Conservation (phyloP, 2,797 vertebrate genomes). For the Cuculus canorus region DNA sequence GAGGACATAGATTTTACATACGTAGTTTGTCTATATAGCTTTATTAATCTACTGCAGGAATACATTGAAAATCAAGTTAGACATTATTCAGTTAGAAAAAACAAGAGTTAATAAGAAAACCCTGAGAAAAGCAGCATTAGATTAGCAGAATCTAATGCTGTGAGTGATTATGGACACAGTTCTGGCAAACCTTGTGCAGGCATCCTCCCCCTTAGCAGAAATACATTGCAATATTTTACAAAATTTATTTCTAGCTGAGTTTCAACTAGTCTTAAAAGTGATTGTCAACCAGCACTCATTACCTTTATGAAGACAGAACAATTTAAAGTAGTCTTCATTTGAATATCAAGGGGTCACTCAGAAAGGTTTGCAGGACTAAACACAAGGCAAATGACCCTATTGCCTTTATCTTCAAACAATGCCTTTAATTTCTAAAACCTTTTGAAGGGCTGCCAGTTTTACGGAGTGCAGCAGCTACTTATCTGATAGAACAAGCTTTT, state of each 20-base stretch:
- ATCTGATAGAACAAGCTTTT: slow-evolving; percentile 50
- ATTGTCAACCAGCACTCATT: slow-evolving; percentile 25
- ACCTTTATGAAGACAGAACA: slow-evolving; percentile 31
- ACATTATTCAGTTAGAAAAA: slow-evolving; percentile 1
- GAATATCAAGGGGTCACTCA: slow-evolving; percentile 65
- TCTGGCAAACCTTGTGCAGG: background rate
- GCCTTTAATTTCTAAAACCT: slow-evolving; percentile 58
- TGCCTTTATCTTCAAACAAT: slow-evolving; percentile 71
- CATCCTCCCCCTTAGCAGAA: background rate
- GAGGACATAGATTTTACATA: slow-evolving; percentile 34
- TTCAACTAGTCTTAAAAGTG: background rate
- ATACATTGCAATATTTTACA: background rate
- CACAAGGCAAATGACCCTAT: slow-evolving; percentile 43
- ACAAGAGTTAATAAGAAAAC: background rate
- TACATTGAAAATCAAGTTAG: background rate
- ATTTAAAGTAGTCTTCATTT: slow-evolving; percentile 47
- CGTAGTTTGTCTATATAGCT: background rate
- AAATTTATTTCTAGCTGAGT: background rate
- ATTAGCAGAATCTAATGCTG: rapidly evolving
- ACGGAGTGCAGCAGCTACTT: slow-evolving; percentile 17
- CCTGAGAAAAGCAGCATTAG: background rate
- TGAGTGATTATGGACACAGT: background rate
- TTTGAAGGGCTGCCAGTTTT: slow-evolving; percentile 69
- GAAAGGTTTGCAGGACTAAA: slow-evolving; percentile 58
- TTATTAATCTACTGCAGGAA: background rate